Percentiles rank a stretch among this genome's conserved stretches.
Conservation (phyloP, 2,888 invertebrate species). For the Scaptomyza parva region DNA sequence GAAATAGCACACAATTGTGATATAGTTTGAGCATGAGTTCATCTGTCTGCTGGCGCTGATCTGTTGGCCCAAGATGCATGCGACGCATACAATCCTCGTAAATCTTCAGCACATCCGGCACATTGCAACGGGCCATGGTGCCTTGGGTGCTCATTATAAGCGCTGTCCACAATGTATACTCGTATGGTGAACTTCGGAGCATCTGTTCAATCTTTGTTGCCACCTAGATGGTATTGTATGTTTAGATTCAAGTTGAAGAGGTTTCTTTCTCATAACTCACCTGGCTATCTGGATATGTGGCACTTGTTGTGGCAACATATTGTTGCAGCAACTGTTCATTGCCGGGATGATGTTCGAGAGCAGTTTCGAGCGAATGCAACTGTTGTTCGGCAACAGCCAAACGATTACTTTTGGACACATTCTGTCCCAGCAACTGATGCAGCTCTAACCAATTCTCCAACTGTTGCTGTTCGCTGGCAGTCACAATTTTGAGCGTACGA, state of each 20-base stretch:
- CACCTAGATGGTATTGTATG: too few relatives aligned
- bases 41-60: constrained; percentile 60
- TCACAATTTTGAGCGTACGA: constrained; percentile 16
- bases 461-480: constrained; percentile 72
- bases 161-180: constrained; percentile 82
- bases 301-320: constrained; percentile 83
- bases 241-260: too few relatives aligned
- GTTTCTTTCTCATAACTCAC: too few relatives aligned
- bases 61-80: constrained; percentile 75
- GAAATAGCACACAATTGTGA: constrained; percentile 85
- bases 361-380: constrained; percentile 87
- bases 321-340: constrained; percentile 85
- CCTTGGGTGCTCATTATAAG: constrained; percentile 83
- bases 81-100: constrained; percentile 85
- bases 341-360: constrained; percentile 86
- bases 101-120: constrained; percentile 86
- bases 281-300: constrained; percentile 87
- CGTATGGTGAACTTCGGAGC: constrained; percentile 76
- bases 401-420: constrained; percentile 78
- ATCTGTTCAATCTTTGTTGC: constrained; percentile 82
- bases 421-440: constrained; percentile 86
- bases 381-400: constrained; percentile 86
- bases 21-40: constrained; percentile 85
- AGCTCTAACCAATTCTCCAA: constrained; percentile 87
- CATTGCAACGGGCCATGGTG: constrained; percentile 88